Percentiles rank a stretch among this genome's conserved stretches.
Conservation (phyloP, 2,888 invertebrate species). For the Synanthedon tipuliformis region DNA sequence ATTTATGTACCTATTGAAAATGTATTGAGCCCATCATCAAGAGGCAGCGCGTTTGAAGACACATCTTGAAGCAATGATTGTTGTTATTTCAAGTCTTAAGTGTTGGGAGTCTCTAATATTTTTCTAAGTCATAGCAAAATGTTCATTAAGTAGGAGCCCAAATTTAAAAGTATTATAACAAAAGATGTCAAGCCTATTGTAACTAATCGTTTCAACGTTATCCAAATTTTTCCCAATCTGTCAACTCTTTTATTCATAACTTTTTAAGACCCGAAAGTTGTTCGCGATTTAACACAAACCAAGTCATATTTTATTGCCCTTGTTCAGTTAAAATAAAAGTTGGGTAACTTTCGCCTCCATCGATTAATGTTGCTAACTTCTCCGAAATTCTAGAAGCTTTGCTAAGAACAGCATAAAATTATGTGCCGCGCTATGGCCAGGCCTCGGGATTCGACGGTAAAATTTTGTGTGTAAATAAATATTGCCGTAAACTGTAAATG, state of each 20-base stretch:
- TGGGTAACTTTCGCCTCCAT: slow-evolving; percentile 23
- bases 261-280: neutral
- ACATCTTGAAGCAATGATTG: too few species aligned
- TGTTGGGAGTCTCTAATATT: too few species aligned
- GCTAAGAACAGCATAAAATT: slow-evolving; percentile 38
- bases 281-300: slow-evolving; percentile 14
- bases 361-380: slow-evolving; percentile 44
- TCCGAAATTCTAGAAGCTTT: slow-evolving; percentile 27
- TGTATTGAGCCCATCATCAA: too few species aligned
- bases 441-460: slow-evolving; percentile 7
- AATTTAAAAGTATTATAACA: neutral
- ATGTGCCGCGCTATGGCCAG: slow-evolving; percentile 16
- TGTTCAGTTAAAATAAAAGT: slow-evolving; percentile 38
- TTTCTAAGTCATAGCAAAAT: too few species aligned
- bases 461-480: slow-evolving; percentile 21
- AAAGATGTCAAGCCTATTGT: neutral
- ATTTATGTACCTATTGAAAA: too few species aligned
- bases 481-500: slow-evolving; percentile 22
- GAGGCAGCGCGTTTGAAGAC: too few species aligned
- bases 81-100: too few species aligned
- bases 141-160: too few species aligned
- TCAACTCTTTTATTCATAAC: slow-evolving; percentile 1
- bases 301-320: slow-evolving; percentile 25
- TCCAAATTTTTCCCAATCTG: neutral
- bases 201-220: neutral